phyloP scores from a whole-genome alignment of 2,797 vertebrate species.

The Diceros bicornis region DNA sequence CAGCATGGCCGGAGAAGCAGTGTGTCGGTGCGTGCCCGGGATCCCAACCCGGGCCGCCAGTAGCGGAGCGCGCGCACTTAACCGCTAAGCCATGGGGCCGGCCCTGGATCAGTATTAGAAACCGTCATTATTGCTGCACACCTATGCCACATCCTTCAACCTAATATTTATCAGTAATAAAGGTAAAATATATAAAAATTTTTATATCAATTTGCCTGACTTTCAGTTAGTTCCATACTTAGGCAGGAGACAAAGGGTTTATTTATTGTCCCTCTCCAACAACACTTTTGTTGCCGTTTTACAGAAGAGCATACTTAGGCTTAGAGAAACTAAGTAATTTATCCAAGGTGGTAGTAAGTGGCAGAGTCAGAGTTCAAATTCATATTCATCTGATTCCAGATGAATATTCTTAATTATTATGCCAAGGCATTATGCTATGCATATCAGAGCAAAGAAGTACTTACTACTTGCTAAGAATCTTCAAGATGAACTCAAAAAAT shows the following conservation, averaged over 20 bases:
- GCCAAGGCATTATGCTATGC: neutral
- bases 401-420: neutral
- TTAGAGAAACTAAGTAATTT: neutral
- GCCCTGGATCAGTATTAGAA: neutral
- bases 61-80: too few species aligned
- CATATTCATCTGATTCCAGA: slow-evolving; percentile 28
- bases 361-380: neutral
- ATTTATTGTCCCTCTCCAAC: neutral
- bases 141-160: slow-evolving; percentile 27
- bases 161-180: slow-evolving; percentile 32
- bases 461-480: slow-evolving; percentile 4
- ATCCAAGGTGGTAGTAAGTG: neutral
- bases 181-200: neutral
- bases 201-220: neutral
- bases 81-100: too few species aligned
- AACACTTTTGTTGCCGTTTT: slow-evolving; percentile 1
- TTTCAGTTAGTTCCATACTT: slow-evolving; percentile 29
- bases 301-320: slow-evolving; percentile 7
- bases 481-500: slow-evolving; percentile 30
- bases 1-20: too few species aligned
- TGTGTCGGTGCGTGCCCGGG: too few species aligned
- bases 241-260: neutral
- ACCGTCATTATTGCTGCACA: neutral
- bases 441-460: slow-evolving; percentile 3
- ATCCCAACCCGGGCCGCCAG: too few species aligned